Evolutionary conservation across 1,140 invertebrate species (phyloP).

Genomic region (Ptiloglossa arizonensis): DNA sequence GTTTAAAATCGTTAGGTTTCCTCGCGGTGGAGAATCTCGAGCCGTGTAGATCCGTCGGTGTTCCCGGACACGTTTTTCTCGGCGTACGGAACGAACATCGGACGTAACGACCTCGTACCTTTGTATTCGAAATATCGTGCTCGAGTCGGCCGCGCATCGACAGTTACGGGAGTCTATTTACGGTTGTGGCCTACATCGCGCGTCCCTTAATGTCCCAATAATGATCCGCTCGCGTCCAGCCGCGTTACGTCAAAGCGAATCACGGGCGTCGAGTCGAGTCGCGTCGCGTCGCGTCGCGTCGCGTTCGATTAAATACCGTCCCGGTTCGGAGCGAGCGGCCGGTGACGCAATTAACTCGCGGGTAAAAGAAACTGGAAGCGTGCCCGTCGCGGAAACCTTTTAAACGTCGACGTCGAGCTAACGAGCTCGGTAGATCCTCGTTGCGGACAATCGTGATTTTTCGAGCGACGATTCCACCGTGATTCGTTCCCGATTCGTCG

Average conservation of each 20-base stretch:
- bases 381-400: neutral
- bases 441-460: conserved; percentile 11
- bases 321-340: neutral
- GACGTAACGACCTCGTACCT: no score
- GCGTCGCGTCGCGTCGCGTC: no score
- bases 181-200: conserved; percentile 4
- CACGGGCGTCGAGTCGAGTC: no score
- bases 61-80: no score
- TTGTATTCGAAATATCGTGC: no score
- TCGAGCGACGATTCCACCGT: no score
- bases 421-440: conserved; percentile 9
- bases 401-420: neutral
- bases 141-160: neutral
- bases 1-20: no score
- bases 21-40: no score
- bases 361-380: neutral
- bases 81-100: no score
- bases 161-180: conserved; percentile 26
- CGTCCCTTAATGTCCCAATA: neutral
- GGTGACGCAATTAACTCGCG: conserved; percentile 5
- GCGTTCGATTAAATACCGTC: conserved; percentile 10
- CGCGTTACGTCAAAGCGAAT: neutral
- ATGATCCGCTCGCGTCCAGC: neutral
- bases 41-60: no score
- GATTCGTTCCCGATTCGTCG: no score